Evolutionary conservation across 2,888 invertebrate genomes (phyloP), one percentile per base, ranked within the genome.

Genomic region (Chrysina gloriosa): DNA sequence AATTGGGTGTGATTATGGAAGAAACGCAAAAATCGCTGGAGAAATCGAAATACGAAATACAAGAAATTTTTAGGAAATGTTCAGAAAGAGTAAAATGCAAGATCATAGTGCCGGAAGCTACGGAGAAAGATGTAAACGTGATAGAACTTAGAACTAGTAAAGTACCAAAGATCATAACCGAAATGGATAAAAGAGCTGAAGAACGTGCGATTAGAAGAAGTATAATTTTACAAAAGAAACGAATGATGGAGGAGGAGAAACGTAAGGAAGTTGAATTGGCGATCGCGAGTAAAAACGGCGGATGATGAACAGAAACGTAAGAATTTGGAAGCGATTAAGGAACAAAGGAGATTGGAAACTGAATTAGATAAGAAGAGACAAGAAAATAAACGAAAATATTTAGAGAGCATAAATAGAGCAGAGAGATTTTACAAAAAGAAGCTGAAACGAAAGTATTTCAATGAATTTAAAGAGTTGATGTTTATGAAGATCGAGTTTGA

Each of bases 121-220:
- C 84, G 61, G 84, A 86, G 81, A 84, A 72, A 19, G 71, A 78
- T 42, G n/a, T 36, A 27, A 6, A 65, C 68, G 42, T 64, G 65
- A 34, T 82, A 64, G 73, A 85, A 58, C 77, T 86, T 48, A 84
- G 84, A 73, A 86, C 86, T 70, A 81, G 86, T 68, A 87, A 86
- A 82, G 88, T 89, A 34, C 92, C 92, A 2, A 89, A 88, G 78
- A 89, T 92, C 77, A 78, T 92, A 47, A 86, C 88, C 78, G 86
- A 90, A 78, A 91, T 93, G 91, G 90, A 92, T 76, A 88, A 89
- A 66, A 86, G 91, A 69, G 92, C 92, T 0, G 80, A 89, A 39
- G 89, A 90, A 72, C 84, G 93, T 36, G 89, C 83, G 39, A 77
- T 83, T 71, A 81, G 83, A 34, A 78, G 81, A 65, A 77, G 80